Base-by-base conservation (phyloP, 2,113 vertebrate genomes). In the Seriola rivoliana region DNA sequence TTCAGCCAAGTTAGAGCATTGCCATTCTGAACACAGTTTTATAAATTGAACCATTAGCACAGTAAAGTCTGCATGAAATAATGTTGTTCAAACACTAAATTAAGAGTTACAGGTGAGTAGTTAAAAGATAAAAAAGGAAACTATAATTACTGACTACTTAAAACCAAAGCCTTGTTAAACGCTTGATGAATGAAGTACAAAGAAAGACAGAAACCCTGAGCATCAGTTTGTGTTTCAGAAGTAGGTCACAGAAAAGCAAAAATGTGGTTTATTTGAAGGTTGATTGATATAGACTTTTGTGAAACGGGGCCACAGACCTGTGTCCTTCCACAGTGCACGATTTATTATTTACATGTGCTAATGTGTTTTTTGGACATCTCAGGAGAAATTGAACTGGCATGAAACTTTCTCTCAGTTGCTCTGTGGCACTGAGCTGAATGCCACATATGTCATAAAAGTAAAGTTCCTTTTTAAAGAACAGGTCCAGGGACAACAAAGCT, bases 261-360 rank as follows among this genome's bases (percentile, higher is more conserved):
- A 29, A 29, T 29, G 29, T 29, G 29, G 29, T 29, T 29, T 29
- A 29, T 29, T 29, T 29, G 29, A 29, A 29, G 54, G 60, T 69
- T 71, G 55, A 14, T 69, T 52, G 23, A 79, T 23, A 44, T 25
- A 67, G 40, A 78, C 70, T 44, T 82, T 48, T 44, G 64, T 85
- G 78, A 59, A 67, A 69, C 63, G 65, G 10, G 59, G 55, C 69
- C 59, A 6, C 34, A 48, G 40, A 66, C 59, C 16, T 13, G 52
- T 66, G 79, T 75, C 70, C 75, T 75, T 55, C 72, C 21, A 50
- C 46, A 10, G 65, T 38, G 48, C 54, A 48, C 71, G 40, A 84
- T 93, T 80, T 82, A 86, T 88, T 88, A 91, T 93, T 91, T 76
- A 90, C 63, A 71, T 71, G 69, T 32, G 63, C 82, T 86, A 91